Evolutionary conservation across 2,888 invertebrate species (phyloP).

Genomic region (Acleris holmiana): DNA sequence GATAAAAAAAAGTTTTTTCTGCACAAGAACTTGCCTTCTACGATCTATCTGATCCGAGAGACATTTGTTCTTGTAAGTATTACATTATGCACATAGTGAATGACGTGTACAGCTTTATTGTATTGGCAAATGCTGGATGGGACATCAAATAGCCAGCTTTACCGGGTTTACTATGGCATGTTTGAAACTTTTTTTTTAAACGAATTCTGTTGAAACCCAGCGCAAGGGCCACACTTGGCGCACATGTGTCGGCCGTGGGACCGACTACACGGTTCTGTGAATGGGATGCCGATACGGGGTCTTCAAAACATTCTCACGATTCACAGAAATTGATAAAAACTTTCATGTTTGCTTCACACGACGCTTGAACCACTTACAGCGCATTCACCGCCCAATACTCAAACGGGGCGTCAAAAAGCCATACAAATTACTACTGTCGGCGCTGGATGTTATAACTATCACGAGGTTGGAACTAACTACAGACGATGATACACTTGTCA

Average conservation of each 20-base stretch:
- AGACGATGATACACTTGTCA: slow-evolving; percentile 38
- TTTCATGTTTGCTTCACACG: slow-evolving; percentile 14
- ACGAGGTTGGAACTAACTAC: slow-evolving; percentile 11
- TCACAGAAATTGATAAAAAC: slow-evolving; percentile 62
- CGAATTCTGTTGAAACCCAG: slow-evolving; percentile 25
- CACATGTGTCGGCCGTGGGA: slow-evolving; percentile 60
- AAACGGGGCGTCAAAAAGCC: no score
- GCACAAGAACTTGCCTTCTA: not conserved
- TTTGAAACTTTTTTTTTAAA: slow-evolving; percentile 30
- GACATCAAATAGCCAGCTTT: slow-evolving; percentile 21
- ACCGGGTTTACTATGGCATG: slow-evolving; percentile 7
- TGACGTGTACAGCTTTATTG: no score
- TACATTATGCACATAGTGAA: no score
- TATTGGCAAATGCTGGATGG: not conserved
- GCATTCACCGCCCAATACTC: no score
- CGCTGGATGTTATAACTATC: no score
- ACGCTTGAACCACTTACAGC: not conserved
- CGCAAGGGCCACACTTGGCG: slow-evolving; percentile 23
- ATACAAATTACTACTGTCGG: no score
- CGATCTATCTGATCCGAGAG: no score
- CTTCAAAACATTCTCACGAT: slow-evolving; percentile 72
- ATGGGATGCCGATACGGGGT: slow-evolving; percentile 64
- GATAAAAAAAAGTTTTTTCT: slow-evolving; percentile 13
- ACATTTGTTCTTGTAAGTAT: no score
- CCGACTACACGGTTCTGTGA: slow-evolving; percentile 61